A percentile compares a stretch with the other conserved stretches of the same genome.
Conservation (phyloP, 2,797 vertebrate genomes). For the Stomatorhinus walkeri region DNA sequence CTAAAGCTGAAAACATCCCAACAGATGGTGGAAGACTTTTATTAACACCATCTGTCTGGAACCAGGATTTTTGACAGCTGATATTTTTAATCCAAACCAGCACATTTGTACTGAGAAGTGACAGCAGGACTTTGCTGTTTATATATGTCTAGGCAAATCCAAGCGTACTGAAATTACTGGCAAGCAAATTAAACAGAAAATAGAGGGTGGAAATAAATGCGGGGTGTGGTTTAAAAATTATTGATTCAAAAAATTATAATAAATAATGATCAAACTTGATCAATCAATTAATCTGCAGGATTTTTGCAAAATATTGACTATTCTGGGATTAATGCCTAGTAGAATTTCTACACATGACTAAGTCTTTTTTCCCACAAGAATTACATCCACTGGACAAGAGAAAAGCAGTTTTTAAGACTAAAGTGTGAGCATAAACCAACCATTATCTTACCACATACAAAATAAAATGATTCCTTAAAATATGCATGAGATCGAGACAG, state of each 20-base stretch:
- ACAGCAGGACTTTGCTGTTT: neutral
- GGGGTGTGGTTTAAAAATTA: neutral
- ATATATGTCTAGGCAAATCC: neutral
- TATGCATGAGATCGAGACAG: neutral
- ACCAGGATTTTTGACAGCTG: neutral
- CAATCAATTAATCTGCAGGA: neutral
- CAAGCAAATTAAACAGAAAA: neutral
- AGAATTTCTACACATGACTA: neutral
- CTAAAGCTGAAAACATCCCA: neutral
- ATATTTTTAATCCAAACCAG: neutral
- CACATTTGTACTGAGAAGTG: neutral
- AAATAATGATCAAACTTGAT: neutral
- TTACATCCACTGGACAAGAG: neutral
- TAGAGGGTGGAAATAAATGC: neutral
- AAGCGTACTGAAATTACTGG: neutral
- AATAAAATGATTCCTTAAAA: neutral
- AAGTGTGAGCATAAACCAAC: neutral
- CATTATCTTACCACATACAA: neutral
- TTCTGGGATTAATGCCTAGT: neutral
- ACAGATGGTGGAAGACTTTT: neutral
- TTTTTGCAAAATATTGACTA: neutral
- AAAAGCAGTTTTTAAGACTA: neutral
- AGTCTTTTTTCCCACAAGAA: neutral
- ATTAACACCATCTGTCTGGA: constrained; percentile 7
- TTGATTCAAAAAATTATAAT: neutral